phyloP scores from a whole-genome alignment of 2,888 invertebrate genomes.

The Andrena bucephala region DNA sequence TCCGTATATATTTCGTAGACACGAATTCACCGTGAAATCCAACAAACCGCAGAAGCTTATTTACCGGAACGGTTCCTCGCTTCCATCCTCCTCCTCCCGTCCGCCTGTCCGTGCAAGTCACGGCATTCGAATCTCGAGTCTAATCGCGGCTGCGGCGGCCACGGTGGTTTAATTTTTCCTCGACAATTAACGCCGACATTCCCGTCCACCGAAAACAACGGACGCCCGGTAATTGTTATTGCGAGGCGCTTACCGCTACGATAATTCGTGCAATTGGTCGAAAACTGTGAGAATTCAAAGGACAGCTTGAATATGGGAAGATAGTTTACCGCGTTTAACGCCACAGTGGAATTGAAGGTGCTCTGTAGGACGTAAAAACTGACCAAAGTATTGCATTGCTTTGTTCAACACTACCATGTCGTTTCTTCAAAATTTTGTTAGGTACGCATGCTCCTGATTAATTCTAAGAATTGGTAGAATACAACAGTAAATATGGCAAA shows the following conservation, averaged over 20 bases:
- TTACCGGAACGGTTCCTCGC: slow-evolving; percentile 56
- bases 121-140: slow-evolving; percentile 31
- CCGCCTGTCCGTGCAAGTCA: slow-evolving; percentile 21
- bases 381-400: too few relatives aligned
- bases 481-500: too few relatives aligned
- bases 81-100: neutral
- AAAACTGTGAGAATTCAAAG: slow-evolving; percentile 4
- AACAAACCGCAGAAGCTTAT: slow-evolving; percentile 62
- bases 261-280: slow-evolving; percentile 27
- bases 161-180: slow-evolving; percentile 40
- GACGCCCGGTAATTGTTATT: slow-evolving; percentile 25
- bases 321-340: neutral
- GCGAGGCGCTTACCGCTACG: slow-evolving; percentile 11
- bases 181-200: slow-evolving; percentile 27
- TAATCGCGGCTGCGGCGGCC: slow-evolving; percentile 43
- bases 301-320: neutral
- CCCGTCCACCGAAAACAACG: slow-evolving; percentile 13
- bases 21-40: slow-evolving; percentile 60
- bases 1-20: slow-evolving; percentile 44
- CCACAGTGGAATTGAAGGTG: neutral
- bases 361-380: too few relatives aligned
- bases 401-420: too few relatives aligned
- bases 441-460: too few relatives aligned
- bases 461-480: too few relatives aligned
- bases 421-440: too few relatives aligned